Conservation (phyloP, 2,888 invertebrate species). For the Aphodius sticticus region DNA sequence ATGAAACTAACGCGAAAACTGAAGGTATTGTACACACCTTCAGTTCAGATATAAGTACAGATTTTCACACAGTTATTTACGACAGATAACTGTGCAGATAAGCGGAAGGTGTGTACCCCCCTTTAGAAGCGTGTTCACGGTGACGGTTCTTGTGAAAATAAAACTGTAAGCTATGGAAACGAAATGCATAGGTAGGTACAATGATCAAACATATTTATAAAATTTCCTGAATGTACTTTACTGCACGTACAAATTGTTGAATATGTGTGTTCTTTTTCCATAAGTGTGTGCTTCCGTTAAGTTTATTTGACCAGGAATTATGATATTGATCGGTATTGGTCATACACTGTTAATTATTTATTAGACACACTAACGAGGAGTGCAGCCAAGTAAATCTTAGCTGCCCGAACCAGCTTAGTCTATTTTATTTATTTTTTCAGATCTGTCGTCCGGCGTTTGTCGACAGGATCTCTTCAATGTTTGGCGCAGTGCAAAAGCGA, state of each 20-base stretch:
- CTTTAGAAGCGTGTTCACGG: neutral
- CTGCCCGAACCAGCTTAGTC: neutral
- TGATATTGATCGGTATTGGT: neutral
- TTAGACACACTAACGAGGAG: neutral
- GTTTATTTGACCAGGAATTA: neutral
- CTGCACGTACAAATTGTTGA: conserved; percentile 4
- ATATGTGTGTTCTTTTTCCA: neutral
- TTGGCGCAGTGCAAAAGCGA: neutral
- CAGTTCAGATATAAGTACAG: too few species aligned
- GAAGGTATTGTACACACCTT: too few species aligned
- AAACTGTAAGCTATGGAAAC: neutral
- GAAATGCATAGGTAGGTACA: neutral
- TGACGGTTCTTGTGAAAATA: neutral
- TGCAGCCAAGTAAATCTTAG: neutral
- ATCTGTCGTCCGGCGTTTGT: neutral
- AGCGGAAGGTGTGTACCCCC: too few species aligned
- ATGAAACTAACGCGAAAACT: too few species aligned
- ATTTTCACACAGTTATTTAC: too few species aligned
- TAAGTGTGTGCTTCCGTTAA: neutral
- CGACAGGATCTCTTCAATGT: neutral
- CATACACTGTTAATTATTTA: neutral
- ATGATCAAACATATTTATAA: neutral
- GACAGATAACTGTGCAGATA: too few species aligned
- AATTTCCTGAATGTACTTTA: neutral
- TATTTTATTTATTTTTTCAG: neutral